Conservation (phyloP, 2,113 vertebrate genomes). For the Mormyrus iriodes region DNA sequence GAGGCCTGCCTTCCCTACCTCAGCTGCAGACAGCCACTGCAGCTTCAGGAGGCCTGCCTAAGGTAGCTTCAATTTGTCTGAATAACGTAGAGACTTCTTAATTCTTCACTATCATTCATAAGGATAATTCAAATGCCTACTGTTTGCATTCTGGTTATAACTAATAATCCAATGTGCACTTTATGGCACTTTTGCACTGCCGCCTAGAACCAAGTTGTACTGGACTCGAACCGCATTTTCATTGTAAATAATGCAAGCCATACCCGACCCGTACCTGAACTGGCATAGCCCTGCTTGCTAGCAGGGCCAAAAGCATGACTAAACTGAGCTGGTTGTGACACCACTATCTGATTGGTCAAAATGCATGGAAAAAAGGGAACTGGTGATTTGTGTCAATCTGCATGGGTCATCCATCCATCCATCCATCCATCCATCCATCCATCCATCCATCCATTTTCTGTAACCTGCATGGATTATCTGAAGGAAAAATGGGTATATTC, state of each 20-base stretch:
- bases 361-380: background rate
- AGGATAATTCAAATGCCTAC: background rate
- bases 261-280: background rate
- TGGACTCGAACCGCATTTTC: background rate
- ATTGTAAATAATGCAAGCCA: background rate
- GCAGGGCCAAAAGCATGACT: background rate
- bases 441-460: background rate
- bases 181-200: background rate
- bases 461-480: background rate
- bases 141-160: background rate
- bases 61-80: constrained; percentile 58
- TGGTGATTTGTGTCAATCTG: background rate
- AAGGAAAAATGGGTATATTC: background rate
- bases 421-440: background rate
- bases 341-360: background rate
- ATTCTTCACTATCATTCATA: background rate
- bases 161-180: background rate
- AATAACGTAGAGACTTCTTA: background rate
- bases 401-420: background rate
- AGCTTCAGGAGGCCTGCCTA: constrained; percentile 79
- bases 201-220: background rate
- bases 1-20: constrained; percentile 83
- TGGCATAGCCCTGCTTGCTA: background rate
- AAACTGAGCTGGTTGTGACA: background rate
- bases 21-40: constrained; percentile 78